Evolutionary conservation across 2,113 vertebrate species (phyloP), one percentile per base, ranked within the genome.

Genomic region (Limnothrissa miodon): DNA sequence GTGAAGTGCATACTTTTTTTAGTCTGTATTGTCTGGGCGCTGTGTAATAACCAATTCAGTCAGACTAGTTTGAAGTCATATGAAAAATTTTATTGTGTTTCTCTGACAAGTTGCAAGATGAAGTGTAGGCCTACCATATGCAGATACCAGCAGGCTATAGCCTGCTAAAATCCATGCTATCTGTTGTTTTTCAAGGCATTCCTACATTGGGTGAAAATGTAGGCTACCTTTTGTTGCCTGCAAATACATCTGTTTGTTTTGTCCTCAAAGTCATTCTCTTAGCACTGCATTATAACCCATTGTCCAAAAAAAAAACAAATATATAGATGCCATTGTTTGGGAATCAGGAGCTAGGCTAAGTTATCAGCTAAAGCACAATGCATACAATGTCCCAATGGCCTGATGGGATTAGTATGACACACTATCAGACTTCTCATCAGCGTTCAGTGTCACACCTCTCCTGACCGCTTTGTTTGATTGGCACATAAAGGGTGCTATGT

Each of bases 381-480:
- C 36, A 44, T 45, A 44, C 80, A 81, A 56, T 19, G 17, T 15
- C 29, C 53, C 45, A 6, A 70, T 66, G 21, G 44, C 56, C 51
- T 56, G 51, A 56, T 56, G 19, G 21, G 51, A 56, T 56, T 56
- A 56, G 19, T 23, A 5, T 56, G 19, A 5, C 51, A 56, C 5
- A 5, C 51, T 56, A 56, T 56, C 51, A 56, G 29, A 56, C 11
- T 6, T 33, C 45, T 36, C n/a, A 80, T 45, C 84, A 78, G 78
- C 51, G 17, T 6, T 33, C 39, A 56, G 29, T 85, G 74, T 19
- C 21, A 36, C 3, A 29, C 51, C 21, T 79, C 42, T 23, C 59
- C 80, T 70, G 78, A 10, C 62, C 48, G 17, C 39, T n/a, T 21
- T 36, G 19, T 79, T 39, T 83, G 39, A 85, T 74, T 36, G n/a